Evolutionary conservation across 2,888 invertebrate genomes (phyloP).

Genomic region (Agrilus biguttatus): DNA sequence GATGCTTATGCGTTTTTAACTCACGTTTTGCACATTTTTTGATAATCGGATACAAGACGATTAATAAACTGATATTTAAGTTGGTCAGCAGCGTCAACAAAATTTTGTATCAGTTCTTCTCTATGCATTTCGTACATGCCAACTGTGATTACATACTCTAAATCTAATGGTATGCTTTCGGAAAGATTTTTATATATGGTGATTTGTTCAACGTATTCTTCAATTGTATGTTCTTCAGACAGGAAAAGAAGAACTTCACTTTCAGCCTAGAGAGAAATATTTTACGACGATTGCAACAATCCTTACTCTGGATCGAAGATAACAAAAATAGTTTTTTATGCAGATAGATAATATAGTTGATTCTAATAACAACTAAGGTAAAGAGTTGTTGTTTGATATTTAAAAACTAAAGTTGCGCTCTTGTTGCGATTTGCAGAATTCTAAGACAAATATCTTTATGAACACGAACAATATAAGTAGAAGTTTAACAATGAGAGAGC

Average conservation of each 20-base stretch:
- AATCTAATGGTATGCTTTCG: slow-evolving; percentile 40
- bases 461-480: too few relatives aligned
- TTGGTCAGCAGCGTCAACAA: slow-evolving; percentile 52
- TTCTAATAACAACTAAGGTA: too few relatives aligned
- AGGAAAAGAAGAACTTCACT: slow-evolving; percentile 53
- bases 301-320: too few relatives aligned
- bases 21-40: slow-evolving; percentile 59
- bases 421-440: too few relatives aligned
- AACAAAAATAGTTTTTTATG: too few relatives aligned
- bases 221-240: slow-evolving; percentile 45
- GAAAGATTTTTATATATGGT: slow-evolving; percentile 47
- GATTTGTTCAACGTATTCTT: slow-evolving; percentile 46
- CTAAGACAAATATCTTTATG: too few relatives aligned
- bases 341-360: too few relatives aligned
- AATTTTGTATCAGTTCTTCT: slow-evolving; percentile 54
- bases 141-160: slow-evolving; percentile 54
- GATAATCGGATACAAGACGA: slow-evolving; percentile 69
- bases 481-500: too few relatives aligned
- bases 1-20: slow-evolving; percentile 19
- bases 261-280: slow-evolving; percentile 33
- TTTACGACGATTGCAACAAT: too few relatives aligned
- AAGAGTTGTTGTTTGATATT: too few relatives aligned
- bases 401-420: too few relatives aligned
- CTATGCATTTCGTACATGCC: slow-evolving; percentile 80
- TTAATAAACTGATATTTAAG: slow-evolving; percentile 55